Evolutionary conservation across 37 sponge, comb jelly and placozoan species (phyloP), one percentile per base, ranked within the genome.

Genomic region (Crambe crambe): DNA sequence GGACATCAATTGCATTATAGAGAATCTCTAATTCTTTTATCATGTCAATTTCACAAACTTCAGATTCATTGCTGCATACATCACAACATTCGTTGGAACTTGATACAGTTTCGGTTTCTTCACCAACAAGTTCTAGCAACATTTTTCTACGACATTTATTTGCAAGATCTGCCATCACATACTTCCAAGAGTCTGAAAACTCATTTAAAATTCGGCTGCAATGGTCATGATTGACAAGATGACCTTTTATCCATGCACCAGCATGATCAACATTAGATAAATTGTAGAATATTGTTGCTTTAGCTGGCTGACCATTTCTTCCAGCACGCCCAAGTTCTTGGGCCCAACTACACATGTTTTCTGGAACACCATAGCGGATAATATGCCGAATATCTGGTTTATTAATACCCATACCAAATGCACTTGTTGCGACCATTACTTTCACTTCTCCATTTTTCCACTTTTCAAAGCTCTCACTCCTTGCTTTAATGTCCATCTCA

Each of bases 101-200:
- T 23, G 9, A 37, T 36, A 68, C 12, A 68, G 9, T 12, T 9
- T 6, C 15, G 9, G 9, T 6, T 3, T 36, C 37, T 36, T 68
- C 70, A 6, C 70, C 70, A 68, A 36, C 31, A 17, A 36, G 39
- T 12, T 68, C 40, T 23, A 30, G 40, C 9, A 68, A 23, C 9
- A 6, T 9, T 68, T 37, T 9, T 36, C 39, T 68, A 12, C 70
- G 9, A 68, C 70, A 68, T 36, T 68, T 30, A 10, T 23, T 10
- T 9, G 37, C 70, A 23, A 68, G 37, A 68, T 68, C 40, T 23
- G 70, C 31, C 37, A 35, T 68, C 17, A 36, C 40, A 68, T 68
- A 68, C 39, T 36, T 31, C 70, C 70, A 68, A 12, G 70, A 68
- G 10, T 68, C 40, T 37, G 39, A 37, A 68, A 68, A 68, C 37